Percentiles rank a stretch among this genome's conserved stretches.
Evolutionary conservation across 2,113 vertebrate species (phyloP).

Genomic region (Platichthys stellatus): DNA sequence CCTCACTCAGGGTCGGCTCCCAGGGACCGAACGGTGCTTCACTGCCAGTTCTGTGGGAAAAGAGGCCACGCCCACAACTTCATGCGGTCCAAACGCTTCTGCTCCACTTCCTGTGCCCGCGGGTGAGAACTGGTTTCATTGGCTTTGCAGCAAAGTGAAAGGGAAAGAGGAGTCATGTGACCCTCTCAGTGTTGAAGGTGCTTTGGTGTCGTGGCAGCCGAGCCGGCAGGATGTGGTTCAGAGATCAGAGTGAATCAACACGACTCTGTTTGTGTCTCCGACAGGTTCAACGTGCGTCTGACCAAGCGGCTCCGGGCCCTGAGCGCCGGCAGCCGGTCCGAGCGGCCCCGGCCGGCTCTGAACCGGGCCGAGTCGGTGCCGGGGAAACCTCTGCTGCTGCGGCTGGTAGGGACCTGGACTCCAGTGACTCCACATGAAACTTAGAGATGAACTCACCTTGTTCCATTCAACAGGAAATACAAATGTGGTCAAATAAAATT

Average conservation of each 20-base stretch:
- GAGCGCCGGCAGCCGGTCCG: slow-evolving; percentile 65
- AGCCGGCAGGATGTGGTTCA: slow-evolving; percentile 59
- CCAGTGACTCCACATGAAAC: no score
- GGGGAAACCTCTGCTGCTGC: slow-evolving; percentile 75
- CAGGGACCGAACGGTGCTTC: slow-evolving; percentile 87
- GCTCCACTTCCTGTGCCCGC: slow-evolving; percentile 95
- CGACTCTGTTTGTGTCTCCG: neutral
- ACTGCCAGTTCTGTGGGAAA: slow-evolving; percentile 97
- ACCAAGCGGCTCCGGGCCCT: slow-evolving; percentile 78
- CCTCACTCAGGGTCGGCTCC: slow-evolving; percentile 80
- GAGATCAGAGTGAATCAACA: slow-evolving; percentile 13
- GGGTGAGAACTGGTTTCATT: slow-evolving; percentile 77
- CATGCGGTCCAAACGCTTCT: slow-evolving; percentile 95
- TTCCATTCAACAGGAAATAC: neutral
- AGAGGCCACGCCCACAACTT: slow-evolving; percentile 94
- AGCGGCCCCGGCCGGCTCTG: slow-evolving; percentile 64
- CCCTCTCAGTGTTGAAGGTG: neutral
- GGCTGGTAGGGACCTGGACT: slow-evolving; percentile 65
- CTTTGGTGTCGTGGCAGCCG: no score
- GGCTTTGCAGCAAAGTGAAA: neutral
- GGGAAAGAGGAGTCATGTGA: neutral
- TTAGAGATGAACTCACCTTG: no score
- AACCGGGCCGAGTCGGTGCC: slow-evolving; percentile 75
- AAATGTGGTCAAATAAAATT: no score
- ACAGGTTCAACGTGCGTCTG: slow-evolving; percentile 77